Evolutionary conservation across 1,140 invertebrate species (phyloP).

Genomic region (Drosophila asahinai): DNA sequence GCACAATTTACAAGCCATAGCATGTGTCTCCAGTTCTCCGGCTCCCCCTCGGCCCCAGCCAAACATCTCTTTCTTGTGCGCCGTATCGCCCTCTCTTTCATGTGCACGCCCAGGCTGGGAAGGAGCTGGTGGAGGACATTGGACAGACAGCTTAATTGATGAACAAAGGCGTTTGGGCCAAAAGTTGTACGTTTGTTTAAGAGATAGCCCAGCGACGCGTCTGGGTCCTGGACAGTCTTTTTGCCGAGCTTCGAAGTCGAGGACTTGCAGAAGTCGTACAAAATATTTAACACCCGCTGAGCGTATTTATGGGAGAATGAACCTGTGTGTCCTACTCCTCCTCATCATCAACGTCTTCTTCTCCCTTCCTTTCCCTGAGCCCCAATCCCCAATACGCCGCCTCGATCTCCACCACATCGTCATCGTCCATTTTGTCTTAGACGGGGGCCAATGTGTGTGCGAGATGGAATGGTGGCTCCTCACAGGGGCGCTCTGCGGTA

Average conservation of each 20-base stretch:
- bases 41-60: background rate
- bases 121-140: slow-evolving; percentile 23
- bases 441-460: slow-evolving; percentile 35
- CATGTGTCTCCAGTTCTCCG: slow-evolving; percentile 72
- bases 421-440: slow-evolving; percentile 73
- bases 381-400: slow-evolving; percentile 5
- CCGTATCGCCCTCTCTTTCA: slow-evolving; percentile 25
- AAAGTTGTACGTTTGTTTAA: slow-evolving; percentile 62
- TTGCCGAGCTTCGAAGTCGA: slow-evolving; percentile 59
- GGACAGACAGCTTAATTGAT: slow-evolving; percentile 69
- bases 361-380: background rate
- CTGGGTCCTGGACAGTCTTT: slow-evolving; percentile 52
- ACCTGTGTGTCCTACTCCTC: slow-evolving; percentile 68
- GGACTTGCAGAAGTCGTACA: slow-evolving; percentile 81
- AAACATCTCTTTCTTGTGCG: slow-evolving; percentile 23
- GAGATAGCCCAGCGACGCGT: slow-evolving; percentile 45
- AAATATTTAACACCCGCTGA: slow-evolving; percentile 83
- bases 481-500: slow-evolving; percentile 16
- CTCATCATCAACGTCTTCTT: slow-evolving; percentile 27
- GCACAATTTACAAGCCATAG: slow-evolving; percentile 79
- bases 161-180: slow-evolving; percentile 69
- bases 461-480: slow-evolving; percentile 10
- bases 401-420: slow-evolving; percentile 15
- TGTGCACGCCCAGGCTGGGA: slow-evolving; percentile 1
- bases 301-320: slow-evolving; percentile 84